Evolutionary conservation across 2,888 invertebrate genomes (phyloP).

Genomic region (Pristionchus arcanus): DNA sequence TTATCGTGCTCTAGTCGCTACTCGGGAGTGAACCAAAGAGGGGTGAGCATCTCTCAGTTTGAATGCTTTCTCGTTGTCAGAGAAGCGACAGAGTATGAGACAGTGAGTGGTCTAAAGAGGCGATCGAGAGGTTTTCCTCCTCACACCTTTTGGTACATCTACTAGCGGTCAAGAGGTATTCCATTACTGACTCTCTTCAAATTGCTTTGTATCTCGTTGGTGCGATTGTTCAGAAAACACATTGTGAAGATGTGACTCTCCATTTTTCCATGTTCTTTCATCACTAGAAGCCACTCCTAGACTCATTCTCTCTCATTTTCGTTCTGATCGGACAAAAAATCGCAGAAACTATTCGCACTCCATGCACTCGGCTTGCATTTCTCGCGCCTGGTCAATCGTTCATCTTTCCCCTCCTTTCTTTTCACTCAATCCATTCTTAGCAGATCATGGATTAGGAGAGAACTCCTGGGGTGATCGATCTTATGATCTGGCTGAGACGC

Average conservation of each 20-base stretch:
- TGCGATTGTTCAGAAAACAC: not conserved
- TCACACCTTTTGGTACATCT: not conserved
- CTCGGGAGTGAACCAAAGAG: not conserved
- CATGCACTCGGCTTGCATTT: not conserved
- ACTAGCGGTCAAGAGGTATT: not conserved
- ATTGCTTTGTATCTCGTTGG: not conserved
- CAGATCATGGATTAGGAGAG: not conserved
- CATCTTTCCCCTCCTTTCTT: not conserved
- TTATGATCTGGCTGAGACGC: not conserved
- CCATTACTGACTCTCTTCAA: not conserved
- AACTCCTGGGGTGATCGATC: conserved; percentile 11
- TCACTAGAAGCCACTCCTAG: no score
- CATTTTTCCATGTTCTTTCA: no score
- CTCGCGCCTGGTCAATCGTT: not conserved
- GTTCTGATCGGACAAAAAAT: not conserved
- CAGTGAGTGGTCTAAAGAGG: no score
- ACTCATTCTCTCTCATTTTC: not conserved
- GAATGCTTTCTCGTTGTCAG: not conserved
- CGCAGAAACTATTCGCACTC: not conserved
- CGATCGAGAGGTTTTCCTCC: not conserved
- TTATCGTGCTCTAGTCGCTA: not conserved
- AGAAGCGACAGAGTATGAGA: no score
- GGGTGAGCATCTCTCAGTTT: not conserved
- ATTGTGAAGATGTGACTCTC: not conserved
- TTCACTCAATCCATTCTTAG: not conserved